These are phyloP conservation scores for Cyanocitta stelleri DNA, from an alignment of 2,113 vertebrate genomes.

Conservation along the genomic window DNA sequence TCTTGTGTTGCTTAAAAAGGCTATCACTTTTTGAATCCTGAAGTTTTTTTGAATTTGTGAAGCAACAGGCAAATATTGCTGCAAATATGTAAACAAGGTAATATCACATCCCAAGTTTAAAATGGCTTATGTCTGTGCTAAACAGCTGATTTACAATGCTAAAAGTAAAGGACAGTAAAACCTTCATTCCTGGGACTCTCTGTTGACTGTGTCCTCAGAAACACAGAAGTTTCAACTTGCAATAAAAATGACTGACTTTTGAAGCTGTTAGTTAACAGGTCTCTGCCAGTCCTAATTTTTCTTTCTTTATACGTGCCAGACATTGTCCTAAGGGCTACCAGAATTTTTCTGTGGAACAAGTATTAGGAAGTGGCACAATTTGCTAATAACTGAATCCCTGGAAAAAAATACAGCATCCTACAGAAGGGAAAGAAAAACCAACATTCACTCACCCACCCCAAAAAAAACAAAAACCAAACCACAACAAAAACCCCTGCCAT, in stretches of 20 bases:
- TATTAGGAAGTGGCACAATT: not conserved
- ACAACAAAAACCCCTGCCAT: not conserved
- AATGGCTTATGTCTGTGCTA: constrained; percentile 7
- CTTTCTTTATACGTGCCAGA: not conserved
- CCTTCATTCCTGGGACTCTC: not conserved
- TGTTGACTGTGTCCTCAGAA: not conserved
- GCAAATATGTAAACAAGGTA: constrained; percentile 36
- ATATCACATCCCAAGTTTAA: constrained; percentile 31
- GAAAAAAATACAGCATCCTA: not conserved
- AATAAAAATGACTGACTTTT: constrained; percentile 42
- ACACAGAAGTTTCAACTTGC: not conserved
- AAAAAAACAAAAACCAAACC: not conserved
- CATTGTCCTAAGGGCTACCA: not conserved
- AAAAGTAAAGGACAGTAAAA: constrained; percentile 31
- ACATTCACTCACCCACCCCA: accelerated
- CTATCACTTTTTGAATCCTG: not conserved
- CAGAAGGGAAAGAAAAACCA: not conserved
- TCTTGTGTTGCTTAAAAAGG: not conserved
- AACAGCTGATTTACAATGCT: not conserved
- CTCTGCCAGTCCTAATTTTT: not conserved
- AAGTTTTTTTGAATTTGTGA: not conserved
- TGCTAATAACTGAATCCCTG: constrained; percentile 15
- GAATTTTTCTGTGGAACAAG: constrained; percentile 30
- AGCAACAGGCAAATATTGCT: constrained; percentile 1
- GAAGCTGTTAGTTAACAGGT: not conserved